phyloP scores from a whole-genome alignment of 2,797 vertebrate genomes.

The Leucoraja ocellata region DNA sequence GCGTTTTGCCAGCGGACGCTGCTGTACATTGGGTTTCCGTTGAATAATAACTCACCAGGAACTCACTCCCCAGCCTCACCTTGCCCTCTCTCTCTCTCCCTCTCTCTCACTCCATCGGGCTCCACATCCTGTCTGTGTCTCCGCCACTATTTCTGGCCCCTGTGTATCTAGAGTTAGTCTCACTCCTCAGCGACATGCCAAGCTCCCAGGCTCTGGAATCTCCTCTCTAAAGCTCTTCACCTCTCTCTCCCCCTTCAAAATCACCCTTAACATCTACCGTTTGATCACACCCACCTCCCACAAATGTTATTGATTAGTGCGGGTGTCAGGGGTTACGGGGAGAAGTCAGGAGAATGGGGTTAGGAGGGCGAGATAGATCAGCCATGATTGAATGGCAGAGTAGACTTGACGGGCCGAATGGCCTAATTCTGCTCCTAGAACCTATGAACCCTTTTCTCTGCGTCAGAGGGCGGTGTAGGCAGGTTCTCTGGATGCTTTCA shows the following conservation, averaged over 20 bases:
- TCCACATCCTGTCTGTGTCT: too few species aligned
- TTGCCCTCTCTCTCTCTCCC: background rate
- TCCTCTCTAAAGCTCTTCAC: background rate
- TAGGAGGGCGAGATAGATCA: too few species aligned
- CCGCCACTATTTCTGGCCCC: background rate
- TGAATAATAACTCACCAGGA: background rate
- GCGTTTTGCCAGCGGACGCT: background rate
- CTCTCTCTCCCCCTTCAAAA: background rate
- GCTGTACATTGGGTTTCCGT: background rate
- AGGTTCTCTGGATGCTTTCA: too few species aligned
- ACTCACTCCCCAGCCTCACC: background rate
- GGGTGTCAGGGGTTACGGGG: too few species aligned
- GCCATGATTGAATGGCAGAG: too few species aligned
- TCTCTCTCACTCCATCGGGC: background rate
- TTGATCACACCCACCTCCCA: too few species aligned
- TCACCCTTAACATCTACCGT: background rate
- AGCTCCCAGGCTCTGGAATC: background rate
- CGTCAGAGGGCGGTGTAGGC: too few species aligned
- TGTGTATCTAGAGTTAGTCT: background rate
- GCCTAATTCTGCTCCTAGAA: too few species aligned
- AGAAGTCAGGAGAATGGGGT: too few species aligned
- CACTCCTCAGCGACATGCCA: background rate
- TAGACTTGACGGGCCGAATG: too few species aligned
- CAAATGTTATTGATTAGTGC: too few species aligned
- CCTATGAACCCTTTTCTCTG: too few species aligned